Evolutionary conservation across 2,113 vertebrate genomes (phyloP).

Genomic region (Furnarius figulus): DNA sequence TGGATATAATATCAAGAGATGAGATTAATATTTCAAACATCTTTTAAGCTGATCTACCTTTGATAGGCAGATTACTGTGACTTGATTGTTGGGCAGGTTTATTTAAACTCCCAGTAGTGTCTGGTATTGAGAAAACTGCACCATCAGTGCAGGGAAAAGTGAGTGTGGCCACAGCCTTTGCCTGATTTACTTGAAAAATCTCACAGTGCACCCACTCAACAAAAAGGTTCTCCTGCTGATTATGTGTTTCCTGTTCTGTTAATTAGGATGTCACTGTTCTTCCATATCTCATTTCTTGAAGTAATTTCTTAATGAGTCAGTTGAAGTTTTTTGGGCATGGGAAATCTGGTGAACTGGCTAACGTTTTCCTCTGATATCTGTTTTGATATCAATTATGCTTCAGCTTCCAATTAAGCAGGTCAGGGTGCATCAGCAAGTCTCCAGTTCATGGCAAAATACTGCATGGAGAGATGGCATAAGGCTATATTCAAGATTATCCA

Average conservation of each 20-base stretch:
- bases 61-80: neutral
- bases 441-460: constrained; percentile 25
- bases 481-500: constrained; percentile 52
- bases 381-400: constrained; percentile 57
- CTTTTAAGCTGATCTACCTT: neutral
- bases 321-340: constrained; percentile 11
- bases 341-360: constrained; percentile 46
- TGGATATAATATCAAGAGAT: neutral
- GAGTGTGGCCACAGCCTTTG: neutral
- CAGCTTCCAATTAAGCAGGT: constrained; percentile 47
- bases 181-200: neutral
- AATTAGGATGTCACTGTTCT: constrained; percentile 40
- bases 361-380: constrained; percentile 33
- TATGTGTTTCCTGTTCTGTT: constrained; percentile 18
- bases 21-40: neutral
- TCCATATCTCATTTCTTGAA: constrained; percentile 29
- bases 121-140: neutral
- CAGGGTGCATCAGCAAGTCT: neutral
- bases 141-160: neutral
- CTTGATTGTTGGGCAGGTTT: neutral
- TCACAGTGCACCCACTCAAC: neutral
- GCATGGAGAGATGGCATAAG: constrained; percentile 10
- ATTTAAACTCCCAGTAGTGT: neutral
- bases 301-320: constrained; percentile 45
- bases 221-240: neutral